phyloP scores from a whole-genome alignment of 2,113 vertebrate species.

The Aviceda subcristata region DNA sequence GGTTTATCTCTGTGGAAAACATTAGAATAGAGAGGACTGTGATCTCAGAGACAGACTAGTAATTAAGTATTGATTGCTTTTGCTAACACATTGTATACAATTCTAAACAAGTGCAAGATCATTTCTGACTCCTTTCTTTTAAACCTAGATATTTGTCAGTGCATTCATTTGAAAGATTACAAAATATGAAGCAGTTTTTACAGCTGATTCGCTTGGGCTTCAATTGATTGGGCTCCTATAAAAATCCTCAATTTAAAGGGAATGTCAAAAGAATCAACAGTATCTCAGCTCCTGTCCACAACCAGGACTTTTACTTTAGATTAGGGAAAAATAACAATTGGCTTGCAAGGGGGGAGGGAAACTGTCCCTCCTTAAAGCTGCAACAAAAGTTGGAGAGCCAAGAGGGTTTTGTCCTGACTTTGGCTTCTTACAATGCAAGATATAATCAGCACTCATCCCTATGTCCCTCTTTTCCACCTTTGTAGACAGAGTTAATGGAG shows the following conservation, averaged over 20 bases:
- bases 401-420: background rate
- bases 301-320: background rate
- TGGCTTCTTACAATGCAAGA: background rate
- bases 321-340: background rate
- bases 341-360: background rate
- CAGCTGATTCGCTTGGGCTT: constrained; percentile 36
- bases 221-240: constrained; percentile 24
- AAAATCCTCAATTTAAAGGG: constrained; percentile 19
- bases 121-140: constrained; percentile 60
- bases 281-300: background rate
- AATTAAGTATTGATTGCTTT: constrained; percentile 80
- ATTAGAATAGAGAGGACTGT: constrained; percentile 49
- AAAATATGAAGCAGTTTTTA: constrained; percentile 52
- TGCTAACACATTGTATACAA: constrained; percentile 53
- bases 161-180: constrained; percentile 64
- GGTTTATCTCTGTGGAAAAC: constrained; percentile 68
- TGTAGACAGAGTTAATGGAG: background rate
- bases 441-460: background rate
- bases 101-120: constrained; percentile 69
- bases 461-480: background rate
- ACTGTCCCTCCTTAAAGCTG: background rate
- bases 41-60: constrained; percentile 57
- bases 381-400: background rate
- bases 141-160: constrained; percentile 53
- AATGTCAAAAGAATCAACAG: background rate